phyloP scores from a whole-genome alignment of 2,113 vertebrate species.

The Vicugna pacos region DNA sequence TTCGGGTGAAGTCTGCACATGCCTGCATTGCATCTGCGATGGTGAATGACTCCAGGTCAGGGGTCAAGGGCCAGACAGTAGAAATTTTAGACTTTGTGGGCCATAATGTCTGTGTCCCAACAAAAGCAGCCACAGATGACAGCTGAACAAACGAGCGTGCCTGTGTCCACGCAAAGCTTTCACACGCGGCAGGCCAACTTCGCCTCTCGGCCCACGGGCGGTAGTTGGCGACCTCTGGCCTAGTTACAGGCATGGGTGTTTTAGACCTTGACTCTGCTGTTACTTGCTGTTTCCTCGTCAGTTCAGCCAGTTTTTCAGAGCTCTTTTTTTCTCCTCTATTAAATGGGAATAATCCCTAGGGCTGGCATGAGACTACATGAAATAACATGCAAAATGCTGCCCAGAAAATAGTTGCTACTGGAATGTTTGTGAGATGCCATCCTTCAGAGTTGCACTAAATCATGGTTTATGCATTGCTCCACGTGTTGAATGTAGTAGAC shows the following conservation, averaged over 20 bases:
- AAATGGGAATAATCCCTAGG: neutral
- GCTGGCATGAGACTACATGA: neutral
- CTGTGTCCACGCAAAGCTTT: neutral
- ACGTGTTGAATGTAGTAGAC: neutral
- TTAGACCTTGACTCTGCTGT: neutral
- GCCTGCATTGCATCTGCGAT: neutral
- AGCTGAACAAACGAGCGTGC: neutral
- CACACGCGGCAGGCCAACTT: neutral
- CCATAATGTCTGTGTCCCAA: neutral
- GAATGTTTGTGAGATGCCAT: neutral
- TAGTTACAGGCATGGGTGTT: rapidly evolving
- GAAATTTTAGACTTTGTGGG: neutral
- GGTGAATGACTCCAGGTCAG: neutral
- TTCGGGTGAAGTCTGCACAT: rapidly evolving
- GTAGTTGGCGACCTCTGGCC: neutral
- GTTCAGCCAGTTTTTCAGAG: neutral
- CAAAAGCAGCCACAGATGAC: neutral
- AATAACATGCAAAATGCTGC: neutral
- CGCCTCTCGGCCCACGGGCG: neutral
- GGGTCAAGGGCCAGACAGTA: neutral
- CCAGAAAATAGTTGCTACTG: neutral
- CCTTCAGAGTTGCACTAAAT: neutral
- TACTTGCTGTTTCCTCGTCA: neutral
- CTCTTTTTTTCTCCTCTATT: neutral
- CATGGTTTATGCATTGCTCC: neutral